Conservation (phyloP, 2,888 invertebrate species). For the Limnephilus auricula region DNA sequence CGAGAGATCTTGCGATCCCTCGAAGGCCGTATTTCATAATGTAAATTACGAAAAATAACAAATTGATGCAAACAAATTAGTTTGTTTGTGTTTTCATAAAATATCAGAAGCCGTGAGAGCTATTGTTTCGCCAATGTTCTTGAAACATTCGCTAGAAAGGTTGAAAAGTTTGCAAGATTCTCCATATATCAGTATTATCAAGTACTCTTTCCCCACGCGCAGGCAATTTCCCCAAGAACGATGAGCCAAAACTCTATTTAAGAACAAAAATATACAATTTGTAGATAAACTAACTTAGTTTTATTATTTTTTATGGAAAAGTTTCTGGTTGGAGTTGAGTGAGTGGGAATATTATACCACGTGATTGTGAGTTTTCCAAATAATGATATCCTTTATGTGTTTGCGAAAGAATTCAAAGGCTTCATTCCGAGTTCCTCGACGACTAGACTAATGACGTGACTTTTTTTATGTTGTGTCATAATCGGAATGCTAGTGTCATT, state of each 20-base stretch:
- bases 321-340: not conserved
- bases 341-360: not conserved
- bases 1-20: not conserved
- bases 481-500: not conserved
- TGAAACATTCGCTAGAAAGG: not conserved
- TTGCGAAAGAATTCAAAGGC: not conserved
- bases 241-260: conserved; percentile 13
- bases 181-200: conserved; percentile 2
- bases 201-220: not conserved
- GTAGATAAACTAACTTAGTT: conserved; percentile 7
- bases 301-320: conserved; percentile 13
- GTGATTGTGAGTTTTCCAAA: not conserved
- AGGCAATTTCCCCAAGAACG: not conserved
- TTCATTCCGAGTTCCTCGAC: not conserved
- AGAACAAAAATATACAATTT: conserved; percentile 14
- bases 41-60: not conserved
- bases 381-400: not conserved
- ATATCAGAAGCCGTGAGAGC: not conserved
- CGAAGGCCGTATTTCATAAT: not conserved
- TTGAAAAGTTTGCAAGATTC: not conserved
- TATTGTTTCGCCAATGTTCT: not conserved
- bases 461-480: not conserved
- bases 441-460: not conserved
- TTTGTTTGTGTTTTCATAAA: not conserved
- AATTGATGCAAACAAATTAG: not conserved